Base-by-base conservation (phyloP, 2,113 vertebrate species). In the Notechis scutatus region DNA sequence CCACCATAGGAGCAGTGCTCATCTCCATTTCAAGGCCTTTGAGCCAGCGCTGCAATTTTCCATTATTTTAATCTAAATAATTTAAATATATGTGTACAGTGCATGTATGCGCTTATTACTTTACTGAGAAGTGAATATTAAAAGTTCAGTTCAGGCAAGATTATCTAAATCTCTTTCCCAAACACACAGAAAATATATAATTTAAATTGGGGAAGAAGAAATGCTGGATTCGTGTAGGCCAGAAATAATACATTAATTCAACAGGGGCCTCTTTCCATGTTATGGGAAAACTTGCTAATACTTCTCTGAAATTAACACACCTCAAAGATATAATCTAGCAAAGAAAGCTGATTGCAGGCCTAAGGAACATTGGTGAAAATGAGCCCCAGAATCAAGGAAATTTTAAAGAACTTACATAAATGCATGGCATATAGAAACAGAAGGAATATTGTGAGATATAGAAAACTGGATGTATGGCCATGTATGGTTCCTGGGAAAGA, bases 371-470 rank as follows among this genome's bases (percentile, higher is more conserved):
- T 5, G 39, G 24, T 47, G 14, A 90, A 57, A 94, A 34, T 20
- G 5, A 52, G 50, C 93, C 92, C 90, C 87, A 93, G 50, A 95
- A 88, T 89, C 91, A 94, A 88, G 81, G 47, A 93, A 93, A 95
- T 93, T 93, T 94, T 91, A 95, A 94, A 87, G 87, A 87, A 92
- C 55, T 92, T 85, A 87, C 88, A 96, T 94, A 94, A 50, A 56
- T 92, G 29, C 59, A 96, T 55, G 93, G 91, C 57, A 92, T 23
- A 95, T 21, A 42, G 90, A 92, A 92, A 56, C 56, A 93, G 95
- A 89, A 92, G 92, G 15, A 45, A 42, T 12, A 52, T 0, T 61
- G 55, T 34, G 93, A n/a, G 18, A 5, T 4, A 92, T n/a, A 42
- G 50, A 39, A 89, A 74, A n/a, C 39, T 64, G 29, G 55, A 45